Conservation (phyloP, 1,140 invertebrate species). For the Parasteatoda tepidariorum region DNA sequence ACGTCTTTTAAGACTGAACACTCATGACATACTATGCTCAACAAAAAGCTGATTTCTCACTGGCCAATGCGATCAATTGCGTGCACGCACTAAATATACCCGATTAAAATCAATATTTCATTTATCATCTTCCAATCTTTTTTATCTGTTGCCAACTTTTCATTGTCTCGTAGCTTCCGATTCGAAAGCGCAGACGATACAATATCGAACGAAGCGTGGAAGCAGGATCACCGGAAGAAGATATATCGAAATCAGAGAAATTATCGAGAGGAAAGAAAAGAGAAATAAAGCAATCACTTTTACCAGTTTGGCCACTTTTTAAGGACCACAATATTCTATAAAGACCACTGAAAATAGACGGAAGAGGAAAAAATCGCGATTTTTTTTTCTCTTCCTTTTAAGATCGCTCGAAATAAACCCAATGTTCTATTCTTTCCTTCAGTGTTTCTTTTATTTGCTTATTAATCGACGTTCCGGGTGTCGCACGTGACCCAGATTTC, state of each 20-base stretch:
- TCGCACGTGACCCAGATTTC: slow-evolving; percentile 53
- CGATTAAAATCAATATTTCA: not conserved
- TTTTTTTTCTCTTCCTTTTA: slow-evolving; percentile 38
- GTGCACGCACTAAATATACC: not conserved
- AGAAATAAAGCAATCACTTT: slow-evolving; percentile 36
- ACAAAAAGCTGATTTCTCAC: not conserved
- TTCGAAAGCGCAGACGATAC: not conserved
- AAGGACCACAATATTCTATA: slow-evolving; percentile 39
- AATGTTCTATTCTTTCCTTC: slow-evolving; percentile 19
- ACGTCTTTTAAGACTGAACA: too few species aligned
- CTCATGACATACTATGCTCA: too few species aligned
- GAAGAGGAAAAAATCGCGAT: slow-evolving; percentile 31
- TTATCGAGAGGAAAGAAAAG: slow-evolving; percentile 30
- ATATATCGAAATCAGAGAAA: slow-evolving; percentile 30
- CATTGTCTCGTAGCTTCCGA: not conserved
- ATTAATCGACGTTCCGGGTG: slow-evolving; percentile 54
- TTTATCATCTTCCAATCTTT: too few species aligned
- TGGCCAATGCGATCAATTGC: not conserved
- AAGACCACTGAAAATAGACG: slow-evolving; percentile 46
- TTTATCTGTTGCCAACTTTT: not conserved
- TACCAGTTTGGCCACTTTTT: slow-evolving; percentile 48
- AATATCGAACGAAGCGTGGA: slow-evolving; percentile 2
- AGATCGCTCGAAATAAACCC: slow-evolving; percentile 58
- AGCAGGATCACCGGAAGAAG: slow-evolving; percentile 31
- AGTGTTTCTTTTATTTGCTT: slow-evolving; percentile 30